Conservation (phyloP, 2,888 invertebrate genomes). For the Stictocephala bisonia region DNA sequence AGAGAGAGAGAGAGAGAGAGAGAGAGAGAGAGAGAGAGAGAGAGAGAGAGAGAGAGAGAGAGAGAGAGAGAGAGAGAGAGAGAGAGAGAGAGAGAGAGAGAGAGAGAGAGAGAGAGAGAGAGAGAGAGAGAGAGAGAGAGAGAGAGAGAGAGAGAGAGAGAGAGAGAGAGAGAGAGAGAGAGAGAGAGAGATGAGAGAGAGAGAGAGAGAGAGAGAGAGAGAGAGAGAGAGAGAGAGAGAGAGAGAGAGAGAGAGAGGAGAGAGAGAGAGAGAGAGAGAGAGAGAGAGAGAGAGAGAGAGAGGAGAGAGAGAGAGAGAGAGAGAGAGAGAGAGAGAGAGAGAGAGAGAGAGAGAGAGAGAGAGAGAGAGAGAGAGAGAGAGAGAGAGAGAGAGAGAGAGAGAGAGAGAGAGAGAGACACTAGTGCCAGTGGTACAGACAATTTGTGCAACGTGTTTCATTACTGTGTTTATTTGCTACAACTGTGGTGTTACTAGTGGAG, state of each 20-base stretch:
- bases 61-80: neutral
- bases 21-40: neutral
- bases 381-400: neutral
- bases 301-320: neutral
- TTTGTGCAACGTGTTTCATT: no score
- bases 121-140: neutral
- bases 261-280: neutral
- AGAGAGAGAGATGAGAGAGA: no score
- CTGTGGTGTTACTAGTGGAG: no score
- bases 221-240: neutral
- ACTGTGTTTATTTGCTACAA: no score
- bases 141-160: neutral
- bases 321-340: neutral
- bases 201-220: neutral
- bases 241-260: neutral
- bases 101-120: neutral
- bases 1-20: neutral
- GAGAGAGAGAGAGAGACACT: no score
- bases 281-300: neutral
- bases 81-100: neutral
- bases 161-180: neutral
- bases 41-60: neutral
- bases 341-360: neutral
- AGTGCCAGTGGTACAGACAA: no score
- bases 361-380: neutral